These are phyloP conservation scores for Camponotus floridanus DNA, from an alignment of 1,140 invertebrate genomes.

Conservation along the genomic window DNA sequence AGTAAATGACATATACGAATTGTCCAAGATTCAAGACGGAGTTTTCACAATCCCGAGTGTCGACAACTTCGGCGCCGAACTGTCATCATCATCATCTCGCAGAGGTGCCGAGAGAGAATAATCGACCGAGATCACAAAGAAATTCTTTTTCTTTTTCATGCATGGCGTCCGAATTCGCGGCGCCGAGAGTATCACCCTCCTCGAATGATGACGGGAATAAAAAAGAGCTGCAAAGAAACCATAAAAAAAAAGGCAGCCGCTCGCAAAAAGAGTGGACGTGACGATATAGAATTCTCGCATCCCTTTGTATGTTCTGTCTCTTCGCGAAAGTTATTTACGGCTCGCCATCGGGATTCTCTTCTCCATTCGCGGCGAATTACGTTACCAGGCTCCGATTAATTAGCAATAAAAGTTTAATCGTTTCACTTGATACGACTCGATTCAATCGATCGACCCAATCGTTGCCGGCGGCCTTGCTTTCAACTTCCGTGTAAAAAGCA, in stretches of 20 bases:
- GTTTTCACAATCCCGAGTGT: not conserved
- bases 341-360: not conserved
- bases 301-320: conserved; percentile 13
- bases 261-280: conserved; percentile 21
- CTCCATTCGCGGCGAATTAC: not conserved
- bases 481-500: conserved; percentile 18
- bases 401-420: conserved; percentile 58
- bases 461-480: conserved; percentile 14
- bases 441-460: not conserved
- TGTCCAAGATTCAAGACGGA: conserved; percentile 22
- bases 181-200: conserved; percentile 19
- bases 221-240: conserved; percentile 49
- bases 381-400: conserved; percentile 53
- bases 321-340: conserved; percentile 21
- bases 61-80: not conserved
- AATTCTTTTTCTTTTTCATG: not conserved
- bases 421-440: conserved; percentile 13
- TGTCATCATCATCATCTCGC: conserved; percentile 12
- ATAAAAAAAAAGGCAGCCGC: not conserved
- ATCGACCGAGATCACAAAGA: conserved; percentile 54
- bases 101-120: conserved; percentile 45
- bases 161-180: conserved; percentile 36
- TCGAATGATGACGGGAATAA: conserved; percentile 57
- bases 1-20: conserved; percentile 30
- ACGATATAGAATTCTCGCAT: conserved; percentile 28